These are phyloP conservation scores for Hydrozoanthus gracilis DNA, from an alignment of 92 coral and sea anemone genomes.

Conservation along the genomic window DNA sequence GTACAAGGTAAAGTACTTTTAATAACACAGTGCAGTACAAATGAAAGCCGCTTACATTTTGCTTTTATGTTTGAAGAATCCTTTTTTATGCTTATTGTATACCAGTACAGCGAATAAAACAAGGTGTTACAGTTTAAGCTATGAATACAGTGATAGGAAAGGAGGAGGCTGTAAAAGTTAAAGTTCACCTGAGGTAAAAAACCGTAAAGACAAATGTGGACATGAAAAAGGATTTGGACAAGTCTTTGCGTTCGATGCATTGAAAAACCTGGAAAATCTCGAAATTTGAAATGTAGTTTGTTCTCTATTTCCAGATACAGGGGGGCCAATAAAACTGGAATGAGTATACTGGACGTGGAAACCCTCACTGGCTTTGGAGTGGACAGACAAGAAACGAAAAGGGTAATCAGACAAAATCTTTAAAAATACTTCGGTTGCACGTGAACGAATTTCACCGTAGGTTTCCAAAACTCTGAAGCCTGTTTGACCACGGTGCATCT, in stretches of 20 bases:
- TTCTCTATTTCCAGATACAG: slow-evolving; percentile 46
- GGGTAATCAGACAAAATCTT: slow-evolving; percentile 53
- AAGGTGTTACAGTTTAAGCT: too few relatives aligned
- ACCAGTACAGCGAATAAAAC: too few relatives aligned
- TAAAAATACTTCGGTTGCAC: neutral
- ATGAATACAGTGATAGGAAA: too few relatives aligned
- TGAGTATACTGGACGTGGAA: slow-evolving; percentile 92
- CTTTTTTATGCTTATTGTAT: too few relatives aligned
- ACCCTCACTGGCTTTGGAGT: slow-evolving; percentile 80
- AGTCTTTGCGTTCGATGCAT: neutral
- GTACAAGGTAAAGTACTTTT: slow-evolving; percentile 74
- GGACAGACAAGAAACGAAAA: slow-evolving; percentile 51
- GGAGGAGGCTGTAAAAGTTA: too few relatives aligned
- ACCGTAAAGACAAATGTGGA: neutral
- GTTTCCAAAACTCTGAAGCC: neutral
- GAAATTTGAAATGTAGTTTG: neutral
- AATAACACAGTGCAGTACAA: too few relatives aligned
- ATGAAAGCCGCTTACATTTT: too few relatives aligned
- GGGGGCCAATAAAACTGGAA: slow-evolving; percentile 69
- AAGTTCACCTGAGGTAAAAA: too few relatives aligned
- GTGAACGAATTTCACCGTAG: neutral
- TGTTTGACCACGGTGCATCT: neutral
- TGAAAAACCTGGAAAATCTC: neutral
- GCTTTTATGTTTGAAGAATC: too few relatives aligned
- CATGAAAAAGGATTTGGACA: neutral